Conservation (phyloP, 2,797 vertebrate species). For the Semaprochilodus insignis region DNA sequence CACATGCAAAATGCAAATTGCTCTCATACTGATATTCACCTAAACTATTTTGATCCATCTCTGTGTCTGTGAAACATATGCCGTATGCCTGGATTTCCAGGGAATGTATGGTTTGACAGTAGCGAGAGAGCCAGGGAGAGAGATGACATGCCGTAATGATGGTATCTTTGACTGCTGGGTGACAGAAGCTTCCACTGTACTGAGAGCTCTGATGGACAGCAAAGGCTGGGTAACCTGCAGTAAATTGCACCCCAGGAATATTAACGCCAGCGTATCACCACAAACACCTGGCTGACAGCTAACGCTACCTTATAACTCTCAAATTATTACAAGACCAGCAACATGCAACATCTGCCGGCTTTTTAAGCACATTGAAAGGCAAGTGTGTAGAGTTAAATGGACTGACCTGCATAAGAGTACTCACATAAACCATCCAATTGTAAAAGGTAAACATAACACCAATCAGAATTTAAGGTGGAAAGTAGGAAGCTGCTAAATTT, state of each 20-base stretch:
- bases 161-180: constrained; percentile 30
- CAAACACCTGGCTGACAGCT: constrained; percentile 3
- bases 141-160: constrained; percentile 22
- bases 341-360: not conserved
- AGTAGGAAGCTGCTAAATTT: no score
- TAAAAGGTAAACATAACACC: no score
- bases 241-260: constrained; percentile 31
- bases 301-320: constrained; percentile 1
- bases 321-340: constrained; percentile 23
- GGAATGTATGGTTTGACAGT: not conserved
- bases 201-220: constrained; percentile 40
- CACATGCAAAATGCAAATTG: no score
- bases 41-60: constrained; percentile 5
- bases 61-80: not conserved
- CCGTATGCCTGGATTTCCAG: constrained; percentile 4
- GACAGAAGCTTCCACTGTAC: constrained; percentile 6
- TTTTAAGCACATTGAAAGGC: not conserved
- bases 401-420: no score
- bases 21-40: not conserved
- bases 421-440: no score
- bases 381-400: not conserved
- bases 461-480: no score
- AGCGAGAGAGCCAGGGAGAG: not conserved
- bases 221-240: constrained; percentile 17
- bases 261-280: constrained; percentile 5